These are phyloP conservation scores for Spheniscus humboldti DNA, from an alignment of 2,797 vertebrate species.

Conservation along the genomic window DNA sequence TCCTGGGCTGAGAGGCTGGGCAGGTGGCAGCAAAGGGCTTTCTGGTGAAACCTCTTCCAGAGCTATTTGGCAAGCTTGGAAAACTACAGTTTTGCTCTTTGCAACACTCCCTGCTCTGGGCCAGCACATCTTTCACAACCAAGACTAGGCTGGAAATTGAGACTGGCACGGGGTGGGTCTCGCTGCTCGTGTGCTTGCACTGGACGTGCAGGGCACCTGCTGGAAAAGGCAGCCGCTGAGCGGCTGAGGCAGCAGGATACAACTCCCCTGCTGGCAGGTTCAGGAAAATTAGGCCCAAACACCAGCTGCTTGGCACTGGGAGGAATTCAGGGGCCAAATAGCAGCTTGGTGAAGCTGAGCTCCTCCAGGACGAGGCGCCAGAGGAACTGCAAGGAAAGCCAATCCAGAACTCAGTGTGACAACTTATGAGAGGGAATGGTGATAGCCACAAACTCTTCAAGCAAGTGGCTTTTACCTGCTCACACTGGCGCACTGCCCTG, in stretches of 20 bases:
- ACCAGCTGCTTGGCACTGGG: neutral
- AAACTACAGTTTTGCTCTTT: neutral
- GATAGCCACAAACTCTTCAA: neutral
- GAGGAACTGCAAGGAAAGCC: neutral
- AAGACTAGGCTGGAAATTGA: neutral
- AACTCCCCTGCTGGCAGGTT: neutral
- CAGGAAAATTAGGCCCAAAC: neutral
- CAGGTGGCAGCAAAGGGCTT: neutral
- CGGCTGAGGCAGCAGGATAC: neutral
- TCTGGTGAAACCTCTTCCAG: neutral
- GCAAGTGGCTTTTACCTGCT: neutral
- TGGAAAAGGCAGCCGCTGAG: neutral
- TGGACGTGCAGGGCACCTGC: too few relatives aligned
- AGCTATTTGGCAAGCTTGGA: neutral
- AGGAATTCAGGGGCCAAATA: neutral
- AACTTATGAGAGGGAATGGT: neutral
- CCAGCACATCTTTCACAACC: neutral
- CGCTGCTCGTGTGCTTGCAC: rapidly evolving
- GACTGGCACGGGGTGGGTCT: neutral
- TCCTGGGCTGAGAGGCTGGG: neutral
- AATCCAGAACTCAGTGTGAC: neutral
- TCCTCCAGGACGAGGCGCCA: neutral
- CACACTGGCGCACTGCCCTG: neutral
- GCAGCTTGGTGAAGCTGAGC: neutral
- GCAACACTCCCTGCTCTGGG: neutral